A percentile compares a stretch with the other conserved stretches of the same genome.
Conservation (phyloP, 2,797 vertebrate species). For the Rhabdophis nuchalis region DNA sequence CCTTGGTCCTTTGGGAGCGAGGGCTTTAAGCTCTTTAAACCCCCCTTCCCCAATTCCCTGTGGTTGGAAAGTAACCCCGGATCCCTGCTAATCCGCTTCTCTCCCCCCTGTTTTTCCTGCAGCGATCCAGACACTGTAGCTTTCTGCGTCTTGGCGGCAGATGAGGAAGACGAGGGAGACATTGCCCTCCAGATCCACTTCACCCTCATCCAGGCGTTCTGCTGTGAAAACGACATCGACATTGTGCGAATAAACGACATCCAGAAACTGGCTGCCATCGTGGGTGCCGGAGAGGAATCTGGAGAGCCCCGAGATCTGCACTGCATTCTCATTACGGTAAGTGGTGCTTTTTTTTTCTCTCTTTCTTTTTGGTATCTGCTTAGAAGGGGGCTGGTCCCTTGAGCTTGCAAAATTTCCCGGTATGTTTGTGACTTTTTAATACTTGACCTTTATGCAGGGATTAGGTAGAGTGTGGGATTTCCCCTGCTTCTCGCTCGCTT, state of each 20-base stretch:
- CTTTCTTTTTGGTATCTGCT: not conserved
- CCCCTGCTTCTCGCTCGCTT: not conserved
- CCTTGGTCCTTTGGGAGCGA: too few species aligned
- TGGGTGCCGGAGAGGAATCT: constrained; percentile 77
- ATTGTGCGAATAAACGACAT: constrained; percentile 87
- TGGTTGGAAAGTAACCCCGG: not conserved
- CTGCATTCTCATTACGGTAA: constrained; percentile 92
- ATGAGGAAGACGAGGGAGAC: constrained; percentile 89
- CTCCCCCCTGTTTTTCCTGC: not conserved
- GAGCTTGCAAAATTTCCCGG: not conserved
- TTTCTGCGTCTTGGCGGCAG: constrained; percentile 90
- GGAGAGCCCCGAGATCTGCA: constrained; percentile 87
- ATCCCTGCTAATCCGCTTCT: not conserved
- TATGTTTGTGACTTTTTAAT: not conserved
- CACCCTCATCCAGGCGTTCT: constrained; percentile 96
- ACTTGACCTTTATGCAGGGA: not conserved
- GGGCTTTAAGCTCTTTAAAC: not conserved
- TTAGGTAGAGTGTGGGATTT: not conserved
- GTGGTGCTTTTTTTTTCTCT: constrained; percentile 42
- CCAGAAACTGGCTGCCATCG: constrained; percentile 79
- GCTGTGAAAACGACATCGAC: constrained; percentile 94
- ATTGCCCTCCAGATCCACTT: constrained; percentile 96
- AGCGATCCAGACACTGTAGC: constrained; percentile 95
- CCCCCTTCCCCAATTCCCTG: not conserved
- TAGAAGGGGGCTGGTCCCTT: not conserved